Evolutionary conservation across 2,888 invertebrate genomes (phyloP).

Genomic region (Morinoia aosen): DNA sequence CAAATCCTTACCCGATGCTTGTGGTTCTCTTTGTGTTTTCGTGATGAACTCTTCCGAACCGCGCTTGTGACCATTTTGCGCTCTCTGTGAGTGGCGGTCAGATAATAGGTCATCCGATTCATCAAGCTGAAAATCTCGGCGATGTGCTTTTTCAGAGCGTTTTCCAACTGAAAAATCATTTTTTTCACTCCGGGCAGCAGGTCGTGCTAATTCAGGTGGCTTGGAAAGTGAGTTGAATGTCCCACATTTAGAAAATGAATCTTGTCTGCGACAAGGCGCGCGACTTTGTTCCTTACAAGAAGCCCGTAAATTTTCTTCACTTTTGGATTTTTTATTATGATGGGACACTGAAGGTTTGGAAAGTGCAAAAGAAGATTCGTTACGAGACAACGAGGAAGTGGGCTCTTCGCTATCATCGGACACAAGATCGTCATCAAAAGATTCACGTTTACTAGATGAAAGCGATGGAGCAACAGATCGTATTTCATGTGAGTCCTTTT

Average conservation of each 20-base stretch:
- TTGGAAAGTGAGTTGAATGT: not conserved
- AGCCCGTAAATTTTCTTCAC: not conserved
- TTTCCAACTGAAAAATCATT: not conserved
- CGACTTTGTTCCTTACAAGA: not conserved
- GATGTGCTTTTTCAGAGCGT: not conserved
- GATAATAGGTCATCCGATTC: not conserved
- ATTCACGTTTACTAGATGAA: not conserved
- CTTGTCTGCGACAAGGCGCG: not conserved
- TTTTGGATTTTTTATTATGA: not conserved
- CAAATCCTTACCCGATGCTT: not conserved
- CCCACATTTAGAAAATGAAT: not conserved
- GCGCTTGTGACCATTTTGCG: not conserved
- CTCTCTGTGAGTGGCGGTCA: not conserved
- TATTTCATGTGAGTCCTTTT: not conserved
- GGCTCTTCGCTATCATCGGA: not conserved
- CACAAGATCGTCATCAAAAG: not conserved
- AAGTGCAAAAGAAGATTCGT: not conserved
- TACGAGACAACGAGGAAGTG: not conserved
- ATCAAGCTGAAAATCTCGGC: not conserved
- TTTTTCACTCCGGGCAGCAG: not conserved
- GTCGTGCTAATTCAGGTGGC: not conserved
- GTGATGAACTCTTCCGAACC: not conserved
- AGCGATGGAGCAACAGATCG: not conserved
- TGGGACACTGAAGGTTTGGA: not conserved
- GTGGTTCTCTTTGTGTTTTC: not conserved